phyloP scores from a whole-genome alignment of 2,113 vertebrate genomes.

The Cebus imitator region DNA sequence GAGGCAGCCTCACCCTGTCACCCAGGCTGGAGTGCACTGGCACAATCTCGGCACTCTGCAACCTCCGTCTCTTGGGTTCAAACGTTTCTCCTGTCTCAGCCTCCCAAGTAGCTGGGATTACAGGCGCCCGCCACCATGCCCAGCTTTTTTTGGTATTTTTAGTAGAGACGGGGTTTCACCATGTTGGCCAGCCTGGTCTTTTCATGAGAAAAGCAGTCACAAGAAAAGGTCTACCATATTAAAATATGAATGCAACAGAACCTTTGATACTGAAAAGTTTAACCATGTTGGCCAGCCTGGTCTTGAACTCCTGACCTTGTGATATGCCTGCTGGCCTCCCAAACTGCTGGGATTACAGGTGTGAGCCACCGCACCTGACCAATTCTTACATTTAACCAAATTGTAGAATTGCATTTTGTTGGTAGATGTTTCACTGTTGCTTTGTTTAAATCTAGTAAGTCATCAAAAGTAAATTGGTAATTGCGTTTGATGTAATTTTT shows the following conservation, averaged over 20 bases:
- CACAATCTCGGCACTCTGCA: too few species aligned
- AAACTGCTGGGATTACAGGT: too few species aligned
- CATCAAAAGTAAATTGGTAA: conserved; percentile 37
- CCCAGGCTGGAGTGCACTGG: too few species aligned
- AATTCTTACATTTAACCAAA: background rate
- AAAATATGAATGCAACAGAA: conserved; percentile 32
- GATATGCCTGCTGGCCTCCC: too few species aligned
- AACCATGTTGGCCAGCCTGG: background rate
- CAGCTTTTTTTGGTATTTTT: background rate
- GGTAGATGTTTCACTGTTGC: background rate
- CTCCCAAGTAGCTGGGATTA: too few species aligned
- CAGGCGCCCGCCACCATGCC: too few species aligned
- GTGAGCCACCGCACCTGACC: too few species aligned
- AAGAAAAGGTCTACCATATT: background rate
- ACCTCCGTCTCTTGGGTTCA: too few species aligned
- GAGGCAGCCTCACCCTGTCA: background rate
- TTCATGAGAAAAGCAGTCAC: conserved; percentile 43
- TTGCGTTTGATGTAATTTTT: conserved; percentile 11
- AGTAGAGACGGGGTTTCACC: background rate
- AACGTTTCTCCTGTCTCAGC: too few species aligned
- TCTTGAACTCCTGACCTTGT: too few species aligned
- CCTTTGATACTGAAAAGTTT: conserved; percentile 6
- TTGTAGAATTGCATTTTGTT: background rate
- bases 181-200: background rate
- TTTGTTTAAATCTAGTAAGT: conserved; percentile 21